Conservation (phyloP, 2,888 invertebrate genomes). For the Aporophyla lueneburgensis region DNA sequence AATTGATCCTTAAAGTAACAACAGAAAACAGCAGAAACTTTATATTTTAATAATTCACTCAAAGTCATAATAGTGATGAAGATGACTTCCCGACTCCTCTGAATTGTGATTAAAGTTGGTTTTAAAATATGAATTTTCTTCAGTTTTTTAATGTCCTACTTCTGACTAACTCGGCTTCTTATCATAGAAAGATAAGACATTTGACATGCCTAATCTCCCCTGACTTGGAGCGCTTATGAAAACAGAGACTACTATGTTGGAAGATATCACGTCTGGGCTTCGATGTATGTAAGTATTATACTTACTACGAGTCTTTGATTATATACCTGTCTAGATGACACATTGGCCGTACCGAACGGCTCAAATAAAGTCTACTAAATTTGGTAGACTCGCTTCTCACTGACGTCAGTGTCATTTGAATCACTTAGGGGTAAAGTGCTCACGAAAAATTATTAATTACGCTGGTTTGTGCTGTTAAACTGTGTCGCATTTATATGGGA, state of each 20-base stretch:
- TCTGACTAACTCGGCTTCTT: slow-evolving; percentile 29
- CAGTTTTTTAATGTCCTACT: slow-evolving; percentile 44
- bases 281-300: neutral
- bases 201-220: slow-evolving; percentile 58
- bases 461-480: no score
- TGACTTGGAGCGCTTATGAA: slow-evolving; percentile 48
- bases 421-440: no score
- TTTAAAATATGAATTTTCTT: slow-evolving; percentile 13
- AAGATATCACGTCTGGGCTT: slow-evolving; percentile 17
- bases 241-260: slow-evolving; percentile 37
- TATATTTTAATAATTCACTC: neutral
- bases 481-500: no score
- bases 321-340: no score
- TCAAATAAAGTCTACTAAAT: no score
- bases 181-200: slow-evolving; percentile 56
- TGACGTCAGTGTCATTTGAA: no score
- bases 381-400: no score
- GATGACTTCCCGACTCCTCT: neutral
- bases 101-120: neutral
- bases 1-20: no score
- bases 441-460: no score
- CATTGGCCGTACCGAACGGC: no score
- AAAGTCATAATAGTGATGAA: neutral
- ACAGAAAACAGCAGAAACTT: no score
- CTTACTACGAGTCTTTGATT: neutral